Base-by-base conservation (phyloP, 2,888 invertebrate genomes). In the Polia nebulosa region DNA sequence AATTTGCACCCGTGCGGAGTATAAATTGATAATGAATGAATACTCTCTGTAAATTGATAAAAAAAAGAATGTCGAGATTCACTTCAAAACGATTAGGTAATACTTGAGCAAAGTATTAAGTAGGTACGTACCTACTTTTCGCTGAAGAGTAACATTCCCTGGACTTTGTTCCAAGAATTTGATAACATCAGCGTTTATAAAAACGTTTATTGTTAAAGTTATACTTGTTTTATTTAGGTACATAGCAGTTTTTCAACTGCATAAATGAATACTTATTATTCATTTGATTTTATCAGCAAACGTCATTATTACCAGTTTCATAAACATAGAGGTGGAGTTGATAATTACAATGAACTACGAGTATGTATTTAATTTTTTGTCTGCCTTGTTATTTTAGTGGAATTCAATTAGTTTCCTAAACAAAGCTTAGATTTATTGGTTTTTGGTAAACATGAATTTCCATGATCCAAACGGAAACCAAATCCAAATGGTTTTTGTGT, bases 121-220 rank as follows among this genome's bases (percentile, higher is more conserved):
- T 39, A 39, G 0, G 0, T 44, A 15, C 1, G 3, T 15, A 11
- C 4, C 22, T 39, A 25, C 13, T 17, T 70, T 29, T 25, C 17
- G n/a, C 55, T 41, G 20, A 15, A 15, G 22, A 39, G 7, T 67
- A 72, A 57, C 25, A 20, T 67, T 69, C 58, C 32, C 39, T 41
- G 11, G 4, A 41, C 4, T 6, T 2, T 34, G 20, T 53, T 53
- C 15, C n/a, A 44, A n/a, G 11, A 27, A 34, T 44, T 34, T 68
- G 25, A 66, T 66, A 44, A 4, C 11, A 66, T 68, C 20, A 68
- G 17, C 9, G 11, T 17, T 52, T 17, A 71, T 41, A 51, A 59
- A 41, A 51, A 60, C n/a, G 9, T 22, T 15, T 27, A 41, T 27
- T 60, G 6, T 41, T n/a, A n/a, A 15, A 32, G 17, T 15, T 39